phyloP scores from a whole-genome alignment of 2,888 invertebrate genomes.

The Pseudolycoriella hygida region DNA sequence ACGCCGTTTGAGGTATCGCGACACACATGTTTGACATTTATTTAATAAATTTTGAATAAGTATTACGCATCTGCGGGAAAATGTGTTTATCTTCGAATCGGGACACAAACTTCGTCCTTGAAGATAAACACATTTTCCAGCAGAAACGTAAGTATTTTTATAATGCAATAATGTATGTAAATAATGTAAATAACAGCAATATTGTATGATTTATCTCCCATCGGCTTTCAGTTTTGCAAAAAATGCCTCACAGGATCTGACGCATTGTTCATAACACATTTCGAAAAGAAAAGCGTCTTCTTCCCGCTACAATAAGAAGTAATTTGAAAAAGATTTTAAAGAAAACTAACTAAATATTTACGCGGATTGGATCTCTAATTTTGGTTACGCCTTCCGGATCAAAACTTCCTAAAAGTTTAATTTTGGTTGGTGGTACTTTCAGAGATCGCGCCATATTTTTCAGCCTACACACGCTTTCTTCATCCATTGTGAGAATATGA shows the following conservation, averaged over 20 bases:
- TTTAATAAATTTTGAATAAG: no score
- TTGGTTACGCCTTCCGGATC: conserved; percentile 63
- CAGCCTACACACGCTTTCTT: conserved; percentile 61
- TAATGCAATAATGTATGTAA: no score
- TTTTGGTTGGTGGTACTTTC: conserved; percentile 42
- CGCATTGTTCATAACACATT: conserved; percentile 56
- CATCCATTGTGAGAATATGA: conserved; percentile 92
- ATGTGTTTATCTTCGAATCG: no score
- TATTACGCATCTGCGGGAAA: no score
- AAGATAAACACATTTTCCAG: no score
- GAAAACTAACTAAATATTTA: no score
- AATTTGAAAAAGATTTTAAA: conserved; percentile 19
- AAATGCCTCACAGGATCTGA: conserved; percentile 46
- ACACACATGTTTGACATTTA: no score
- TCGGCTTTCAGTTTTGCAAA: conserved; percentile 24
- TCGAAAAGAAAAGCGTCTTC: conserved; percentile 48
- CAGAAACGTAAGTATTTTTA: no score
- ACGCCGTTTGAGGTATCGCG: no score
- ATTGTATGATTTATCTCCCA: conserved; percentile 28
- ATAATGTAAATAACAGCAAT: no score
- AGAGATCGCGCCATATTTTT: conserved; percentile 45
- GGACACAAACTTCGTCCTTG: no score
- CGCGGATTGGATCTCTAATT: conserved; percentile 86
- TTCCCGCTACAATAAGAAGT: conserved; percentile 65
- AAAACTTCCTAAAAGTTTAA: conserved; percentile 70